Evolutionary conservation across 1,140 invertebrate genomes (phyloP), one percentile per base, ranked within the genome.

Genomic region (Rhopalosiphum maidis): DNA sequence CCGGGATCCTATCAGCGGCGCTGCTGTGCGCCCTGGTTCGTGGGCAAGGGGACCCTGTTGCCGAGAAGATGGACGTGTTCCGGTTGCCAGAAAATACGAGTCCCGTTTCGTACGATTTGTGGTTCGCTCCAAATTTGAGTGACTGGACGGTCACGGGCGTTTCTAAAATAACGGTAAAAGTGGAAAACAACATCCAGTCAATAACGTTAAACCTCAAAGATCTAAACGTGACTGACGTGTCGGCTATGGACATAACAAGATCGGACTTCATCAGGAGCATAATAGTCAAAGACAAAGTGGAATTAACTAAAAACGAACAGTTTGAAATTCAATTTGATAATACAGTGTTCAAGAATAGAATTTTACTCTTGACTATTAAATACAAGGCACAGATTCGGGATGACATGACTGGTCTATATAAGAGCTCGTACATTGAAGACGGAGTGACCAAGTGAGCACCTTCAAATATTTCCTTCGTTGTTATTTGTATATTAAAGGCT

Each of bases 341-440:
- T 0, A 0, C 0, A 18, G 0, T 37, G 0, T 4, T 8, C 6
- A 3, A 0, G 7, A 0, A 9, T 9, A 35, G 0, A 83, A 22
- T 3, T 0, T 37, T 9, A 2, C 77, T 37, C 22, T 8, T 83
- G 35, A 37, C 6, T 21, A 83, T 83, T 3, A 22, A 21, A 8
- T 83, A 83, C 35, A 9, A 18, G 2, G 77, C 35, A 2, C 1
- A 37, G 0, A 83, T 83, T 6, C 18, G 77, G 7, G 22, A 35
- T 1, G 77, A 83, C 2, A 37, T 37, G 35, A 83, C 2, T 3
- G 77, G 77, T 83, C 22, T 83, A 2, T 83, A 83, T 35, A 83
- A 22, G 35, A 83, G 77, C 4, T 83, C 77, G 6, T 83, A 83
- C 15, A 9, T 8, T 22, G 77, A 83, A 23, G 21, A 23, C 35